Evolutionary conservation across 2,113 vertebrate species (phyloP), one percentile per base, ranked within the genome.

Genomic region (Sinocyclocheilus rhinocerous): DNA sequence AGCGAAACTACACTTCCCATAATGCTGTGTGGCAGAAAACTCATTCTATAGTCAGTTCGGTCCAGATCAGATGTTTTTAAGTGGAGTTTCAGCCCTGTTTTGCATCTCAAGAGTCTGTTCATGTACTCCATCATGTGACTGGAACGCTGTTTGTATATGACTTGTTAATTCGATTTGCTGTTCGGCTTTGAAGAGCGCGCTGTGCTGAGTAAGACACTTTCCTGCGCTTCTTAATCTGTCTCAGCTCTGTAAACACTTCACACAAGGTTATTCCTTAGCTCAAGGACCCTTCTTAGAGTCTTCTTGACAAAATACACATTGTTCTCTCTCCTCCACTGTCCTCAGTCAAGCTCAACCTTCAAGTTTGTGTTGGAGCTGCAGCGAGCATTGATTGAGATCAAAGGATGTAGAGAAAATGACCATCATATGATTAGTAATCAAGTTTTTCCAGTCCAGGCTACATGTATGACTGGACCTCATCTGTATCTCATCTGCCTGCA

Each of bases 11-110:
- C 50, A 33, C 52, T 77, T 77, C 50, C 76, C 76, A 77, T 55
- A 55, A 55, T 77, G 2, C 76, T 33, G 15, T 16, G 2, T 5
- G 24, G 24, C 48, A 52, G 26, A 33, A 29, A 8, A 12, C 80
- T 39, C 80, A 55, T 72, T 48, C 61, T 82, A 26, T 69, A 87
- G 67, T 81, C 83, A 33, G 65, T 77, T 73, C 8, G 61, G 69
- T 81, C 36, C 82, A 84, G 69, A 88, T 84, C 69, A 83, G 29
- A 73, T 70, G 42, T 72, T 86, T 61, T 86, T 42, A 57, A 16
- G 29, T 80, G 36, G 78, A 33, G 7, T 78, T 78, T 61, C 20
- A 61, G 20, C 13, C 55, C 18, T 29, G 86, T 0, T 79, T 80
- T 81, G 57, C 76, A 16, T 81, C 11, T 80, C 55, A 16, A n/a